Evolutionary conservation across 2,888 invertebrate genomes (phyloP).

Genomic region (Molorchus minor): DNA sequence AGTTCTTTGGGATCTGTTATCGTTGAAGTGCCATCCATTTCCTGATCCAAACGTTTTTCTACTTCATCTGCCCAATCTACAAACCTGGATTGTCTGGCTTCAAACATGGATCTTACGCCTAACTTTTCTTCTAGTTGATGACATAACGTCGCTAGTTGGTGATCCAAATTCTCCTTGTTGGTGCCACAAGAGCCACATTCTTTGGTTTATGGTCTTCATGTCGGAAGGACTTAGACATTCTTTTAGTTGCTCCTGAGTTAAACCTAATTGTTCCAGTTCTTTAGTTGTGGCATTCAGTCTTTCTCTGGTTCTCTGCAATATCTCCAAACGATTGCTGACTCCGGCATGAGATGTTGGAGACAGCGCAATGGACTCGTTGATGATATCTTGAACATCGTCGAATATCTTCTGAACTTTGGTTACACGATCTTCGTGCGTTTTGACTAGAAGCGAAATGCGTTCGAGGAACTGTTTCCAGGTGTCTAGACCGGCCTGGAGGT

Average conservation of each 20-base stretch:
- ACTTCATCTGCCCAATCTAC: conserved; percentile 75
- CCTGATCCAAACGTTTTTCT: conserved; percentile 72
- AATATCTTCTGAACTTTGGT: conserved; percentile 70
- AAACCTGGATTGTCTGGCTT: conserved; percentile 72
- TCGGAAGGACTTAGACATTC: conserved; percentile 87
- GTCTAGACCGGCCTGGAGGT: conserved; percentile 80
- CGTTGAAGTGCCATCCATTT: conserved; percentile 55
- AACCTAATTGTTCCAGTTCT: conserved; percentile 76
- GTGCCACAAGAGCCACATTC: conserved; percentile 80
- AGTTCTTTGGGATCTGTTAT: conserved; percentile 77
- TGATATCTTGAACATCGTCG: conserved; percentile 70
- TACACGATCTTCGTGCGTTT: conserved; percentile 72
- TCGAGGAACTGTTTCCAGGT: conserved; percentile 83
- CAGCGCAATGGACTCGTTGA: conserved; percentile 67
- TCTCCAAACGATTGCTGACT: conserved; percentile 72
- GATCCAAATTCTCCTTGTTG: conserved; percentile 83
- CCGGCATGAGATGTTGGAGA: conserved; percentile 69
- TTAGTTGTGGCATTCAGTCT: conserved; percentile 67
- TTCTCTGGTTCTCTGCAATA: conserved; percentile 69
- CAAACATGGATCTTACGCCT: conserved; percentile 76
- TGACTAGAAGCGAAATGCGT: conserved; percentile 72
- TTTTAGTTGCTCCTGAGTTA: conserved; percentile 82
- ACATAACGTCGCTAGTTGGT: conserved; percentile 76
- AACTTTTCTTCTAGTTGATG: conserved; percentile 79
- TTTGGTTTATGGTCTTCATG: conserved; percentile 81